phyloP scores from a whole-genome alignment of 2,888 invertebrate species.

The Cephus spinipes region DNA sequence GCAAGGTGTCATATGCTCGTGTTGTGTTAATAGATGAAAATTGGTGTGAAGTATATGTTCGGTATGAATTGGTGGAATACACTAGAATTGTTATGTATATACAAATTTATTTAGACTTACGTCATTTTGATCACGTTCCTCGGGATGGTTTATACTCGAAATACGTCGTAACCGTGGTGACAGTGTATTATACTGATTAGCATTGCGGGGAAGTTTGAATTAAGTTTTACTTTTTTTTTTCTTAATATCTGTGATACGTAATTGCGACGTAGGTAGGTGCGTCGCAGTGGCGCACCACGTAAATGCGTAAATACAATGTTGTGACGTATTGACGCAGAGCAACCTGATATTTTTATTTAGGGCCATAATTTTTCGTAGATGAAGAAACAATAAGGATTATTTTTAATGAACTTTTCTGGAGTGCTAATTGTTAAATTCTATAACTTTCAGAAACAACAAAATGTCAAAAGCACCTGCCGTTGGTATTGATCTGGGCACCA shows the following conservation, averaged over 20 bases:
- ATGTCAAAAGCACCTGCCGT: slow-evolving; percentile 70
- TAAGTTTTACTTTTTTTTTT: not conserved
- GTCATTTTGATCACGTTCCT: not conserved
- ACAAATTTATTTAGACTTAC: not conserved
- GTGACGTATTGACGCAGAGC: not conserved
- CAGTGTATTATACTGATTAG: not conserved
- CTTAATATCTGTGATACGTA: not conserved
- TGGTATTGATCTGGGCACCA: slow-evolving; percentile 89
- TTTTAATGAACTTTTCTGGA: not conserved
- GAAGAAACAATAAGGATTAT: not conserved
- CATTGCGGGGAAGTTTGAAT: not conserved
- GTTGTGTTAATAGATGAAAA: not conserved
- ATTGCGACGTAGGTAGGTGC: not conserved
- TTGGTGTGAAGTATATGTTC: not conserved
- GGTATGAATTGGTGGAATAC: no score
- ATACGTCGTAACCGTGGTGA: not conserved
- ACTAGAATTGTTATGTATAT: not conserved
- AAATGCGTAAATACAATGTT: not conserved
- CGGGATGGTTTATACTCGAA: not conserved
- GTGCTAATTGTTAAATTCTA: not conserved
- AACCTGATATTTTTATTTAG: not conserved
- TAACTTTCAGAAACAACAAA: not conserved
- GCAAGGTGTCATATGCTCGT: not conserved
- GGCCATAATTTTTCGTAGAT: slow-evolving; percentile 8
- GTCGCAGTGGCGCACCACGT: not conserved